phyloP scores from a whole-genome alignment of 2,888 invertebrate genomes.

The Cerastis rubricosa region DNA sequence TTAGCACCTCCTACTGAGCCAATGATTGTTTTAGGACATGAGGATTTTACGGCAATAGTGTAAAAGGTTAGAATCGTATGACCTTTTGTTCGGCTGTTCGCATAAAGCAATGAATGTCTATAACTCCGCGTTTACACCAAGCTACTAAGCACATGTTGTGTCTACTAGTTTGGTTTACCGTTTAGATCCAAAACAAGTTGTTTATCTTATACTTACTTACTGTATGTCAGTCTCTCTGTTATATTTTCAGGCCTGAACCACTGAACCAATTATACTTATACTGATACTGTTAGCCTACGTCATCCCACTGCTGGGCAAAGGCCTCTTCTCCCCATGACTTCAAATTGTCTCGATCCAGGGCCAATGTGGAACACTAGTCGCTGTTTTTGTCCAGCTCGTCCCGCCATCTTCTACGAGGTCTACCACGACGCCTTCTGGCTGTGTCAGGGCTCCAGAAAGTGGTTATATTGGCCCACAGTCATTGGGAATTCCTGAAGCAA shows the following conservation, averaged over 20 bases:
- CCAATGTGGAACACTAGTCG: no score
- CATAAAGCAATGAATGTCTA: not conserved
- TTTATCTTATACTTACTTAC: not conserved
- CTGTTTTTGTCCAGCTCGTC: no score
- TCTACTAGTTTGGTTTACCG: not conserved
- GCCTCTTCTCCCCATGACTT: no score
- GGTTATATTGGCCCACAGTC: no score
- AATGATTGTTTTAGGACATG: not conserved
- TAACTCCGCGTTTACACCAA: not conserved
- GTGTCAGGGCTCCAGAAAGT: no score
- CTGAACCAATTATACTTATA: no score
- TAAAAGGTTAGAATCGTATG: not conserved
- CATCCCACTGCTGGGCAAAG: no score
- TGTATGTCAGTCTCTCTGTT: not conserved
- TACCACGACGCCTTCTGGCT: no score
- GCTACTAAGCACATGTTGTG: not conserved
- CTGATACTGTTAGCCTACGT: no score
- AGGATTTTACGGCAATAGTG: not conserved
- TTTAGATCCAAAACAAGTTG: not conserved
- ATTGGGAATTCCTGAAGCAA: no score
- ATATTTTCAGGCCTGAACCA: rapidly evolving
- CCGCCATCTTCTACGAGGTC: no score
- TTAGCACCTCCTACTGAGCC: constrained; percentile 5
- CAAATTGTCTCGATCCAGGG: no score
- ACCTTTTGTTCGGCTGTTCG: not conserved